Evolutionary conservation across 2,113 vertebrate genomes (phyloP), one percentile per base, ranked within the genome.

Genomic region (cattle (Bos taurus)): DNA sequence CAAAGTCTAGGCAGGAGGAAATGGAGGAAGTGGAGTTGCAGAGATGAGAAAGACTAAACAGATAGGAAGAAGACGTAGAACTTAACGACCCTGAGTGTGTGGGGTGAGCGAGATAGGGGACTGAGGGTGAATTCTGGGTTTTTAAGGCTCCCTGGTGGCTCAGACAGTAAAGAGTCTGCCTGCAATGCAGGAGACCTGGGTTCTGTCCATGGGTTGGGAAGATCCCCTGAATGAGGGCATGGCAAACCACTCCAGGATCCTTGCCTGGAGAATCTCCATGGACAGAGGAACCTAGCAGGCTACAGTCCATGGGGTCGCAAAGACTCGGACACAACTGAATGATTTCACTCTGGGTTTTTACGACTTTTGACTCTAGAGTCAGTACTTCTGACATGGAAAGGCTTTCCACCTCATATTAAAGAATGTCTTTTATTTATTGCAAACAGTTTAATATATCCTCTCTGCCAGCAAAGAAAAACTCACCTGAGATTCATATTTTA

Each of bases 391-490:
- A 74, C n/a, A 80, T 57, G 15, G 26, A 78, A 96, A 85, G 11
- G 21, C 95, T 85, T 56, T 77, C 13, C 50, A 36, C 56, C 36
- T 67, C 90, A 54, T 12, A 19, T 40, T 30, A 89, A 96, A 60
- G 8, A 48, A 74, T 10, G 50, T 43, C 84, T 92, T 95, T 94
- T 62, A 84, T 48, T 93, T 95, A n/a, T 59, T 94, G 57, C 50
- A 90, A 88, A 60, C 56, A 86, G 19, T 86, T 94, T 95, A 86
- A 62, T 50, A 81, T 78, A n/a, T 64, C 57, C 91, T 90, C 5
- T 90, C 71, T 46, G 48, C 21, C 23, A 92, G 90, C 71, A 95
- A 93, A 89, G 26, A 87, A 62, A 97, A 96, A 71, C 52, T 95
- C 46, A 93, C 26, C 33, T 81, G 36, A 74, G 33, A 95, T 85